These are phyloP conservation scores for Drosophila helvetica DNA, from an alignment of 2,888 invertebrate genomes.

Conservation along the genomic window DNA sequence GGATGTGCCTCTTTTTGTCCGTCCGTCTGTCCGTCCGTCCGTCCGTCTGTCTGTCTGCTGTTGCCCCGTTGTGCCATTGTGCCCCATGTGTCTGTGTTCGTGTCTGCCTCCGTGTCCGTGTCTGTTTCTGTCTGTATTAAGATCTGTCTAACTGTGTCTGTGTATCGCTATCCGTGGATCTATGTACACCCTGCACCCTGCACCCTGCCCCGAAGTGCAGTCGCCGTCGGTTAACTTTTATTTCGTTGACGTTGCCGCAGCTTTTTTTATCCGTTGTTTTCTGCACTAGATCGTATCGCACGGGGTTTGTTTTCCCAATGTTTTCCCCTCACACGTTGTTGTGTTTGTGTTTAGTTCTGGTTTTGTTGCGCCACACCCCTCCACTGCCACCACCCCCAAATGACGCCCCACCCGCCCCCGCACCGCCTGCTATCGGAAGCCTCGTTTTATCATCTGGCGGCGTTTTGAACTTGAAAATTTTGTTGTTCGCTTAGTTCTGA, in stretches of 20 bases:
- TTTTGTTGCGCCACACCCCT: conserved; percentile 27
- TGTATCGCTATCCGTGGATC: conserved; percentile 18
- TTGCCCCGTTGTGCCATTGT: not conserved
- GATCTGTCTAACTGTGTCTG: not conserved
- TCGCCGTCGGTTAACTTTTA: conserved; percentile 31
- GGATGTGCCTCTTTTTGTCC: conserved; percentile 2
- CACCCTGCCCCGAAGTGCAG: conserved; percentile 13
- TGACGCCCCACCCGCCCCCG: not conserved
- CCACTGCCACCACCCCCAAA: not conserved
- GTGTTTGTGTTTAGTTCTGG: conserved; percentile 14
- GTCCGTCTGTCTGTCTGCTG: not conserved
- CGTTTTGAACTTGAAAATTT: conserved; percentile 76
- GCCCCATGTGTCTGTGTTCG: not conserved
- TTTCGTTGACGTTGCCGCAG: conserved; percentile 29
- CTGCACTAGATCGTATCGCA: conserved; percentile 52
- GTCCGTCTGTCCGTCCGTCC: conserved; percentile 6
- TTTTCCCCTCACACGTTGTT: conserved; percentile 30
- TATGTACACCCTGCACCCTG: not conserved
- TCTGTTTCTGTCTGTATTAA: not conserved
- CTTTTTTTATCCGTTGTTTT: conserved; percentile 42
- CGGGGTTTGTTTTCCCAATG: conserved; percentile 14
- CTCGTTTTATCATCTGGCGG: conserved; percentile 58
- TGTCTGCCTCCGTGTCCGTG: not conserved
- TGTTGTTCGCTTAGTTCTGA: conserved; percentile 60
- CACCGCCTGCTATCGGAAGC: conserved; percentile 3